These are phyloP conservation scores for Pyrgilauda ruficollis DNA, from an alignment of 2,113 vertebrate species.

Conservation along the genomic window DNA sequence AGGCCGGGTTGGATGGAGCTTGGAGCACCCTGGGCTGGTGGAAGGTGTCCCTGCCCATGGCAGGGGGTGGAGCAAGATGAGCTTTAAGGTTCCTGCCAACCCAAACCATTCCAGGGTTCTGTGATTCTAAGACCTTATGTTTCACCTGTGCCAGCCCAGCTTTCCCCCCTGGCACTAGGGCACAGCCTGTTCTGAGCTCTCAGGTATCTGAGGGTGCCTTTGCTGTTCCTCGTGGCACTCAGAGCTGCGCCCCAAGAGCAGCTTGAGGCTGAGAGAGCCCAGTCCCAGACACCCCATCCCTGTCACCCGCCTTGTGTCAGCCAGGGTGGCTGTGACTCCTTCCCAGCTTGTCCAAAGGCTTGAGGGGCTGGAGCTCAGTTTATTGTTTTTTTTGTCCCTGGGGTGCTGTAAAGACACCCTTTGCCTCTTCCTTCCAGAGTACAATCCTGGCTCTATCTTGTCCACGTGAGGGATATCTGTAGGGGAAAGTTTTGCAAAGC, in stretches of 20 bases:
- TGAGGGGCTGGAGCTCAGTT: not conserved
- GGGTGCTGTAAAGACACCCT: not conserved
- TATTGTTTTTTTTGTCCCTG: not conserved
- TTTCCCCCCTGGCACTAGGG: not conserved
- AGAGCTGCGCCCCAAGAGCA: not conserved
- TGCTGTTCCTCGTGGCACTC: accelerated
- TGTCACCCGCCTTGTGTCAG: accelerated
- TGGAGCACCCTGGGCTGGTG: accelerated
- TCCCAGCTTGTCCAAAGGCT: not conserved
- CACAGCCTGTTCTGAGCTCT: accelerated
- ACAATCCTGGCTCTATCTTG: accelerated
- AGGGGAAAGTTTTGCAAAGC: not conserved
- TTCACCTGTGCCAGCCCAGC: not conserved
- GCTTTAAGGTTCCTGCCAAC: not conserved
- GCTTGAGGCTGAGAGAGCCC: not conserved
- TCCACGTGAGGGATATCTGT: not conserved
- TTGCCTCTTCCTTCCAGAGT: not conserved
- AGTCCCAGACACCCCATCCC: accelerated
- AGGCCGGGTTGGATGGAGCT: accelerated
- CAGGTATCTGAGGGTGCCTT: accelerated
- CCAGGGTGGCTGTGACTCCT: not conserved
- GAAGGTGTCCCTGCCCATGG: not conserved
- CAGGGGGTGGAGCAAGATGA: not conserved
- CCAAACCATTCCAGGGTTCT: not conserved
- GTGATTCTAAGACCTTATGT: accelerated